Evolutionary conservation across 2,888 invertebrate species (phyloP).

Genomic region (Philonicus albiceps): DNA sequence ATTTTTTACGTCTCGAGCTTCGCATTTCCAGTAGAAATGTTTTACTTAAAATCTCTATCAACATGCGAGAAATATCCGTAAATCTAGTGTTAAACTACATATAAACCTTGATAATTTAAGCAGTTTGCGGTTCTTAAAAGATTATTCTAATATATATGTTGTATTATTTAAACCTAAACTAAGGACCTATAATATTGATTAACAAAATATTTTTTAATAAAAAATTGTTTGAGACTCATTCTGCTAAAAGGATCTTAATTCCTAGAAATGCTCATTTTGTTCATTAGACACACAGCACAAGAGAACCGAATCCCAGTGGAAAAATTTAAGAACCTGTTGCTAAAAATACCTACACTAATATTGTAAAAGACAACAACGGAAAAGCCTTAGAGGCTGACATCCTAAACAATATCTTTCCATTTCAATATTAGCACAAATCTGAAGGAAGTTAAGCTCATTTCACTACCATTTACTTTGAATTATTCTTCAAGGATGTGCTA

Average conservation of each 20-base stretch:
- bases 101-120: too few species aligned
- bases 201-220: not conserved
- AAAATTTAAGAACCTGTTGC: not conserved
- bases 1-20: too few species aligned
- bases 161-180: too few species aligned
- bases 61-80: too few species aligned
- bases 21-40: too few species aligned
- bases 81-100: too few species aligned
- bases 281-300: not conserved
- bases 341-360: not conserved
- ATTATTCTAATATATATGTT: too few species aligned
- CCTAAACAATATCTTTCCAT: not conserved
- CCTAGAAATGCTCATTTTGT: not conserved
- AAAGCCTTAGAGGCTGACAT: not conserved
- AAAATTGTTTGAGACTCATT: not conserved
- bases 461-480: conserved; percentile 8
- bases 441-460: not conserved
- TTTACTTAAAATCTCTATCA: too few species aligned
- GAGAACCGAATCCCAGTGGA: not conserved
- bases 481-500: not conserved
- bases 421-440: not conserved
- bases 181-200: too few species aligned
- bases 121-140: too few species aligned
- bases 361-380: too few species aligned
- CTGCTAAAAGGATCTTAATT: not conserved